Base-by-base conservation (phyloP, 2,797 vertebrate genomes). In the Chaetophractus vellerosus region DNA sequence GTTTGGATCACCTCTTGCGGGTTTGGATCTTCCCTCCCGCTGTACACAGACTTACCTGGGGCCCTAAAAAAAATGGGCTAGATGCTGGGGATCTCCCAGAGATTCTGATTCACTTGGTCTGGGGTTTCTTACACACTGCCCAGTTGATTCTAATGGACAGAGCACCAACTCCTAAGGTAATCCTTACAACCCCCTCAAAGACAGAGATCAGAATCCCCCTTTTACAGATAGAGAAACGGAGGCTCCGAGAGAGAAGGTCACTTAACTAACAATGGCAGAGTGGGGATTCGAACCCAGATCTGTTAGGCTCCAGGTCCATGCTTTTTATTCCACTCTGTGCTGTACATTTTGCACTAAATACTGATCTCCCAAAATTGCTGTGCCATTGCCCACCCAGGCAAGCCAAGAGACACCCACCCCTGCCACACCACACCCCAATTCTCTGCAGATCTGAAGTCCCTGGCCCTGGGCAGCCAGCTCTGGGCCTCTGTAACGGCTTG, bases 201-300 rank as follows among this genome's bases (percentile, higher is more conserved):
- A 68, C 19, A 36, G 31, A 6, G 28, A n/a, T 68, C 18, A 68
- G 45, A 16, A 41, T 24, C 10, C 31, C 12, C n/a, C n/a, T 38
- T 88, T 61, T 66, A 26, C 61, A 76, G 66, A 28, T 21, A 33
- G 63, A 95, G 59, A 94, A 72, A 55, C 26, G 52, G 61, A 81
- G 66, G n/a, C n/a, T 84, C 26, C 12, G 23, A 71, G 64, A 84
- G 8, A 12, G 19, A 66, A 88, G 55, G n/a, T 78, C 72, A 31
- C 8, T 7, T 15, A 15, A 72, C 11, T 16, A 23, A 38, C 86
- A 75, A 33, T 19, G 28, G 36, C 66, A 61, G 2, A 36, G 41
- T 2, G 14, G 7, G 26, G 50, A 75, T 59, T 31, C 45, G 66
- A 93, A 69, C 89, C 33, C 31, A 10, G 75, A 76, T 57, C 74